A percentile compares a stretch with the other conserved stretches of the same genome.
phyloP scores from a whole-genome alignment of 2,113 vertebrate species.

The Elanus axillaris region DNA sequence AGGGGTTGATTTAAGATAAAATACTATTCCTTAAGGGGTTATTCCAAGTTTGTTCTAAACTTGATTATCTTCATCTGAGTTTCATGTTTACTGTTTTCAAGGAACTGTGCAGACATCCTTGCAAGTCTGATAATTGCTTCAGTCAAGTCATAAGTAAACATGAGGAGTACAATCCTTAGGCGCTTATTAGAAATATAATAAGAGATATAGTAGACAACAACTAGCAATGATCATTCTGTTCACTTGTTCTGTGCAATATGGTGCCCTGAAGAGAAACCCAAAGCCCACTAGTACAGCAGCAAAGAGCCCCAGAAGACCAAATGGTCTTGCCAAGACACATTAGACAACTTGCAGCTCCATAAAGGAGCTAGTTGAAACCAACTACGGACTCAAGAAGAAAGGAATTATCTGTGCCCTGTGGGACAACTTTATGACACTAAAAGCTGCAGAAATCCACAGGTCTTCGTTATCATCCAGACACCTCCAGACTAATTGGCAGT shows the following conservation, averaged over 20 bases:
- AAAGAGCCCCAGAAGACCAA: not conserved
- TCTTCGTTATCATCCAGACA: not conserved
- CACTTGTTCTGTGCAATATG: not conserved
- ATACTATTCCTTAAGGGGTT: not conserved
- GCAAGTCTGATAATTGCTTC: not conserved
- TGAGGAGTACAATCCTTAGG: not conserved
- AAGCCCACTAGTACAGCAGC: not conserved
- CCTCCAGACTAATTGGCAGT: not conserved
- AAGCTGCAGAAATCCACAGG: not conserved
- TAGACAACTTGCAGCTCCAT: not conserved
- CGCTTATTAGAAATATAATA: not conserved
- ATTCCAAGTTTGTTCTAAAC: not conserved
- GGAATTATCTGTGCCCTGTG: not conserved
- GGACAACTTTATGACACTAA: not conserved
- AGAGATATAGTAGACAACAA: not conserved
- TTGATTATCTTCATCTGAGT: not conserved
- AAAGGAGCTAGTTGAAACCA: not conserved
- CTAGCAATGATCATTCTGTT: not conserved
- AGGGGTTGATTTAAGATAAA: not conserved
- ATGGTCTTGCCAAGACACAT: not conserved
- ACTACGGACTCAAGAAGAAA: not conserved
- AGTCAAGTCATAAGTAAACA: not conserved
- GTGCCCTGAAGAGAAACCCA: not conserved
- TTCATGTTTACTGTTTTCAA: not conserved
- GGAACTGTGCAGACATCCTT: not conserved